Evolutionary conservation across 2,797 vertebrate species (phyloP), one percentile per base, ranked within the genome.

Genomic region (Brachyalestes nurse): DNA sequence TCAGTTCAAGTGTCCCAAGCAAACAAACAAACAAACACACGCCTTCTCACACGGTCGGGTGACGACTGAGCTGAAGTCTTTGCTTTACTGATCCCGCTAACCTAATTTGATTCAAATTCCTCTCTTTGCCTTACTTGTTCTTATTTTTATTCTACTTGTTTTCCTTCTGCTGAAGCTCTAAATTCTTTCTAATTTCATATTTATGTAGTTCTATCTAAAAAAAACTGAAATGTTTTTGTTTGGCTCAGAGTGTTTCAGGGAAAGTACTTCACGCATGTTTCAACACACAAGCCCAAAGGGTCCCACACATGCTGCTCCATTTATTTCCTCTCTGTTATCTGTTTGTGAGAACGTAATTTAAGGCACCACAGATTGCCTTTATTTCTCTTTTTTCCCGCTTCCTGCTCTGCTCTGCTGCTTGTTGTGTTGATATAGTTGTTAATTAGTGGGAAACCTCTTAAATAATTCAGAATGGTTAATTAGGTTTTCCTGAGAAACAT

Each of bases 401-500:
- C 16, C 19, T 21, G 34, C 34, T 40, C 4, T 23, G 53, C 34
- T 21, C 9, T 45, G 47, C 19, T 21, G 28, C 55, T 64, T 17
- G 28, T 66, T 78, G n/a, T 72, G 66, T 79, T 84, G 58, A 72
- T 72, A 67, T 45, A 45, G n/a, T 58, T 72, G 51, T 53, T 84
- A 73, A 80, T 84, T 73, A 72, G 49, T 57, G 53, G 72, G 28
- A 53, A 51, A 67, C 73, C 34, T 57, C 5, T 76, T 83, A 45
- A 78, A 81, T 81, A 72, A 84, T 81, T 74, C 45, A 75, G 47
- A 1, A 13, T 80, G 47, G 0, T 53, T 81, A 78, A 78, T 81
- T 81, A 58, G 66, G 47, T 75, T 64, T 60, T 74, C 60, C 28
- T 0, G 17, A 66, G 61, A 73, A 67, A 71, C 16, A 42, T 47